These are phyloP conservation scores for Cetonia aurata DNA, from an alignment of 2,888 invertebrate genomes.

Conservation along the genomic window DNA sequence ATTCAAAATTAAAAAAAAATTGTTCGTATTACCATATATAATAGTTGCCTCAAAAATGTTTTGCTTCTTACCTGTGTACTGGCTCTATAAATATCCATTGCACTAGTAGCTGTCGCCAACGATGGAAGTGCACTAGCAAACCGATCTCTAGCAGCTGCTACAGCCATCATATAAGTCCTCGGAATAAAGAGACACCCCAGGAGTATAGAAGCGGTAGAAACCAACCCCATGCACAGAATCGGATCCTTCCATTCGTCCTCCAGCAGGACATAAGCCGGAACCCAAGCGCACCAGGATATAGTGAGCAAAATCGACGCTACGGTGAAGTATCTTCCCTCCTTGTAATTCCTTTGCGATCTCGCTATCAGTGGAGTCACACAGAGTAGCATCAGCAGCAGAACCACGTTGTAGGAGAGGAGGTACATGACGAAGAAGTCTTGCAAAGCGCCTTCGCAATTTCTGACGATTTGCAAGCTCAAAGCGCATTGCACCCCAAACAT, in stretches of 20 bases:
- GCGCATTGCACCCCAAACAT: conserved; percentile 74
- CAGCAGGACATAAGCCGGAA: conserved; percentile 70
- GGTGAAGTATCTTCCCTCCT: conserved; percentile 73
- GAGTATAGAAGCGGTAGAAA: conserved; percentile 74
- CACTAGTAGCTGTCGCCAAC: conserved; percentile 65
- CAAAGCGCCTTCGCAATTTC: conserved; percentile 68
- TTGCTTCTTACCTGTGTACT: conserved; percentile 60
- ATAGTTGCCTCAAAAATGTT: too few species aligned
- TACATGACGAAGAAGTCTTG: conserved; percentile 66
- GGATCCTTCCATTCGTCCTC: conserved; percentile 71
- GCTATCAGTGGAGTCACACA: conserved; percentile 73
- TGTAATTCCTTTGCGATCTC: conserved; percentile 76
- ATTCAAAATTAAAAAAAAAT: too few species aligned
- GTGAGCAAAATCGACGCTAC: conserved; percentile 71
- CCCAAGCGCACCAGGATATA: conserved; percentile 74
- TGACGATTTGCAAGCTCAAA: conserved; percentile 67
- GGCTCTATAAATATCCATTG: conserved; percentile 65
- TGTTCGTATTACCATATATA: too few species aligned
- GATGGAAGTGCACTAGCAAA: conserved; percentile 70
- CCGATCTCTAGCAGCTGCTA: conserved; percentile 73
- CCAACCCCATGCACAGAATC: conserved; percentile 72
- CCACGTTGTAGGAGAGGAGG: conserved; percentile 73
- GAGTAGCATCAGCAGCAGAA: conserved; percentile 71
- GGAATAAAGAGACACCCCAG: conserved; percentile 77
- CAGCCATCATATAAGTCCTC: conserved; percentile 76